Conservation (phyloP, 2,797 vertebrate genomes). For the Sebastes cheni region DNA sequence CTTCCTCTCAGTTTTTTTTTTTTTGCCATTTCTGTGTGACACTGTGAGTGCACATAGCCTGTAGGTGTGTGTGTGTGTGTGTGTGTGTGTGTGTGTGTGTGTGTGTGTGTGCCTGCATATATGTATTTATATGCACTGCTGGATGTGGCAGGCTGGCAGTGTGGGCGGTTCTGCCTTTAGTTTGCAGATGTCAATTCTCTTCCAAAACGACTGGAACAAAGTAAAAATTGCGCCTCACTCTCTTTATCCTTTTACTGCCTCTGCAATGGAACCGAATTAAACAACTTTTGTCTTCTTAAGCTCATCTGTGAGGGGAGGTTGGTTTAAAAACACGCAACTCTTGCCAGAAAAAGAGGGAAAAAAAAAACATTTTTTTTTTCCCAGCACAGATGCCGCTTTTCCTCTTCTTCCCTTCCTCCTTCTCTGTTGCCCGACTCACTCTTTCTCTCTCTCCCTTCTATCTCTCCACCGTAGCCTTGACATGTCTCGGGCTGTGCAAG, state of each 20-base stretch:
- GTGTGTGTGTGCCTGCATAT: slow-evolving; percentile 60
- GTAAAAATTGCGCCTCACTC: slow-evolving; percentile 82
- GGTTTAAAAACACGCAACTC: slow-evolving; percentile 85
- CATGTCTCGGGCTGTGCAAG: slow-evolving; percentile 72
- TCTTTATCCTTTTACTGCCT: slow-evolving; percentile 84
- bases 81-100: slow-evolving; percentile 56
- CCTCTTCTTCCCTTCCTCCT: slow-evolving; percentile 50
- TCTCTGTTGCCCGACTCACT: background rate
- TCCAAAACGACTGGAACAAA: slow-evolving; percentile 86
- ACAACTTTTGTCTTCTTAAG: slow-evolving; percentile 89
- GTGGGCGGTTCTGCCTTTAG: slow-evolving; percentile 89
- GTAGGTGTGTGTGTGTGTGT: slow-evolving; percentile 49
- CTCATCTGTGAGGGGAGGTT: slow-evolving; percentile 85
- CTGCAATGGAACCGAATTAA: slow-evolving; percentile 86
- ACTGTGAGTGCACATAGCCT: slow-evolving; percentile 66
- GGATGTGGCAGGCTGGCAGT: slow-evolving; percentile 82
- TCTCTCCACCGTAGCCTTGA: slow-evolving; percentile 47
- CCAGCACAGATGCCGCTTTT: slow-evolving; percentile 74
- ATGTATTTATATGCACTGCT: slow-evolving; percentile 79
- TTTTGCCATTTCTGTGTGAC: slow-evolving; percentile 53
- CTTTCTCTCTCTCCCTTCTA: background rate
- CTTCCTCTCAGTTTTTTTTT: slow-evolving; percentile 30
- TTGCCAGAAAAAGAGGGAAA: slow-evolving; percentile 74
- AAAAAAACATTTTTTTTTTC: slow-evolving; percentile 64
- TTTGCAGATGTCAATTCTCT: slow-evolving; percentile 88